Conservation (phyloP, 2,797 vertebrate species). For the Coracias cyanogaster region DNA sequence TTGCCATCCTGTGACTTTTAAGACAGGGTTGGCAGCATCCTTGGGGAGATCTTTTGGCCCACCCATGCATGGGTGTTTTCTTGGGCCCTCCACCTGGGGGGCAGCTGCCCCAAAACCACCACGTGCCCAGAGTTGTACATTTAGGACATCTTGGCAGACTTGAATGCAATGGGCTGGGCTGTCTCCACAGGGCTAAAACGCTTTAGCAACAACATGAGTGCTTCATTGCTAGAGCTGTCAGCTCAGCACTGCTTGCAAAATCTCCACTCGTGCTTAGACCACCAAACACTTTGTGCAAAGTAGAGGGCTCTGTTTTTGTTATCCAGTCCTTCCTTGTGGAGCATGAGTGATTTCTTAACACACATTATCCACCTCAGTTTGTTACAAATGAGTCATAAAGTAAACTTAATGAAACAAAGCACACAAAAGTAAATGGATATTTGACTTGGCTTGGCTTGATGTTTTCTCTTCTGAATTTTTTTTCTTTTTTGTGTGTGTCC, state of each 20-base stretch:
- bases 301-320: neutral
- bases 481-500: neutral
- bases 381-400: constrained; percentile 11
- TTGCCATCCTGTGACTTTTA: neutral
- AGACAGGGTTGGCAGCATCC: neutral
- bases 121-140: fast-evolving
- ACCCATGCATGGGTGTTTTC: fast-evolving
- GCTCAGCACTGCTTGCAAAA: neutral
- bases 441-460: neutral
- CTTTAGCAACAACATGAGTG: neutral
- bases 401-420: neutral
- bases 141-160: neutral
- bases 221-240: neutral
- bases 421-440: neutral
- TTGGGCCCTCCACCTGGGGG: neutral
- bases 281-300: neutral
- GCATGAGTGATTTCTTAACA: neutral
- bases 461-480: neutral
- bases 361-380: neutral
- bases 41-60: neutral
- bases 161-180: neutral
- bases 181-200: neutral
- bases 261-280: neutral
- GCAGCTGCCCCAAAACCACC: neutral
- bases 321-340: neutral